Evolutionary conservation across 2,797 vertebrate genomes (phyloP).

Genomic region (Phoebastria nigripes): DNA sequence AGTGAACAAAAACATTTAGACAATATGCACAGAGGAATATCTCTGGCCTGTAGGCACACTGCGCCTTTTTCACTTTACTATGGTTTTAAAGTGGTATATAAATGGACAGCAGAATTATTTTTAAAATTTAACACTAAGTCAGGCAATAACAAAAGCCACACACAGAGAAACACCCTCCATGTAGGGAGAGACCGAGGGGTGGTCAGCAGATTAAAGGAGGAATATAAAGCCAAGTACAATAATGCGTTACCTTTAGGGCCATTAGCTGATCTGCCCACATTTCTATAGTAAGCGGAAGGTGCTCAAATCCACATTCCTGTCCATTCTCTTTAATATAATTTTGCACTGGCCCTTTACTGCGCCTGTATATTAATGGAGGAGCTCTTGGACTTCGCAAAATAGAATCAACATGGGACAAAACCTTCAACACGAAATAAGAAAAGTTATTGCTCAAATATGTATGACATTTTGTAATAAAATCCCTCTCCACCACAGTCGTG

Average conservation of each 20-base stretch:
- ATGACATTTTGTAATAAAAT: not conserved
- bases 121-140: not conserved
- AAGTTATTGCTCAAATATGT: not conserved
- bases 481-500: not conserved
- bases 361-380: conserved; percentile 69
- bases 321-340: not conserved
- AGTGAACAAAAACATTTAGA: not conserved
- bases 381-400: conserved; percentile 74
- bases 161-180: rapidly evolving
- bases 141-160: not conserved
- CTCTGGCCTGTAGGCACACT: not conserved
- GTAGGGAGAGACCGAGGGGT: rapidly evolving
- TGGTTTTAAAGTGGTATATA: not conserved
- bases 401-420: conserved; percentile 76
- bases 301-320: conserved; percentile 72
- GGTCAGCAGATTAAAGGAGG: not conserved
- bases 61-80: not conserved
- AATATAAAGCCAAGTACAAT: not conserved
- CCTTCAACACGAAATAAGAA: conserved; percentile 66
- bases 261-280: conserved; percentile 84
- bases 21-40: not conserved
- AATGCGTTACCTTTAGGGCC: conserved; percentile 77
- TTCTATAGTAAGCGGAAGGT: conserved; percentile 78
- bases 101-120: not conserved
- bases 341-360: conserved; percentile 56